Conservation (phyloP, 2,888 invertebrate species). For the Phrixothrix hirtus region DNA sequence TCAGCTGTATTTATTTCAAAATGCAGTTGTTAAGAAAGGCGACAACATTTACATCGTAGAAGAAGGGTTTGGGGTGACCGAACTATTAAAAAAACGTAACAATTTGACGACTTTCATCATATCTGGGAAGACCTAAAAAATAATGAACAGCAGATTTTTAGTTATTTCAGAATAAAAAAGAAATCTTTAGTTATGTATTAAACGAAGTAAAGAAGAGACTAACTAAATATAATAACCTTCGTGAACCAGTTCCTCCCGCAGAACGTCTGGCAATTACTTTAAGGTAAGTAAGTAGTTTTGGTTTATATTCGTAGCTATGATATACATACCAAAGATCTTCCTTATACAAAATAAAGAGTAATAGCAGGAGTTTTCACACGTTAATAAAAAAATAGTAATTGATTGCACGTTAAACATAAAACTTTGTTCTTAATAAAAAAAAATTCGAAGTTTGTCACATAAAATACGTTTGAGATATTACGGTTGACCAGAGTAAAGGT, state of each 20-base stretch:
- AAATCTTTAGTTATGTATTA: background rate
- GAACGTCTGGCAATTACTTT: background rate
- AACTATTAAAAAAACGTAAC: background rate
- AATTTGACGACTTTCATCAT: background rate
- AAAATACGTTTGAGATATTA: too few species aligned
- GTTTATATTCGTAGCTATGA: too few species aligned
- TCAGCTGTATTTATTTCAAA: constrained; percentile 2
- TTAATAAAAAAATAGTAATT: too few species aligned
- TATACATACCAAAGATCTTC: too few species aligned
- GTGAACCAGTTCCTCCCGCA: background rate
- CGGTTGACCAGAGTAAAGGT: too few species aligned
- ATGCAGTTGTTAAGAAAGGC: background rate
- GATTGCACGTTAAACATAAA: too few species aligned
- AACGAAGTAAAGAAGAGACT: background rate
- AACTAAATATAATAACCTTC: background rate
- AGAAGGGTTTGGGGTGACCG: background rate
- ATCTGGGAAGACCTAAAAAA: too few species aligned
- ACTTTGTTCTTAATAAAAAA: too few species aligned
- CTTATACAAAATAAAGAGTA: too few species aligned
- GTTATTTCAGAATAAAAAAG: constrained; percentile 1
- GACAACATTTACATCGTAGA: constrained; percentile 5
- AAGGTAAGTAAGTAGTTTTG: too few species aligned
- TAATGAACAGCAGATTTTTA: constrained; percentile 1
- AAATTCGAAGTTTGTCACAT: too few species aligned
- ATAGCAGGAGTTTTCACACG: too few species aligned